Conservation (phyloP, 2,113 vertebrate genomes). For the Callithrix jacchus region DNA sequence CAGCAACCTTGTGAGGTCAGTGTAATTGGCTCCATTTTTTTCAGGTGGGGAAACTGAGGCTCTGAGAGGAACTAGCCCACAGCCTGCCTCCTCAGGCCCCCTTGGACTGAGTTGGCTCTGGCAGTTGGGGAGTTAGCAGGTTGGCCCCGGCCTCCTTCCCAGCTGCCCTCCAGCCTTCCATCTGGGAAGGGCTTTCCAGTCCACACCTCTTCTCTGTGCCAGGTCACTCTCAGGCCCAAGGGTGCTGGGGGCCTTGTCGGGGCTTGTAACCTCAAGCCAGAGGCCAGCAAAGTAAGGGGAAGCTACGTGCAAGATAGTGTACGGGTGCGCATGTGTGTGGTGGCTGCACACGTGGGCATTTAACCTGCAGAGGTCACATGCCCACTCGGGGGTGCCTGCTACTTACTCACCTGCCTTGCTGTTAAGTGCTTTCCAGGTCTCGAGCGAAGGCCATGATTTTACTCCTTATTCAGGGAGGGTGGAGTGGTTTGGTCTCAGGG, state of each 20-base stretch:
- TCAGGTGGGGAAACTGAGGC: background rate
- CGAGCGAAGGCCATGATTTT: background rate
- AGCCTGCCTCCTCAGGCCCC: no score
- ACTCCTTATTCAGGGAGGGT: background rate
- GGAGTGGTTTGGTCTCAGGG: background rate
- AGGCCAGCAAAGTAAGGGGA: background rate
- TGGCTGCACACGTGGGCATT: fast-evolving
- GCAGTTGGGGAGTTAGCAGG: background rate
- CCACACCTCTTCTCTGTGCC: background rate
- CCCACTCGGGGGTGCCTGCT: background rate
- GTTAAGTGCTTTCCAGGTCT: background rate
- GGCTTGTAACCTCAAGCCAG: background rate
- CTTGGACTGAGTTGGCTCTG: background rate
- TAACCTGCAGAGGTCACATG: background rate
- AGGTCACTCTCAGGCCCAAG: background rate
- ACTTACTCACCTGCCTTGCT: background rate
- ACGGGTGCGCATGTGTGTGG: background rate
- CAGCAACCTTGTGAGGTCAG: background rate
- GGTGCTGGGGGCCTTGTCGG: no score
- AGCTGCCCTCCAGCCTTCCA: background rate
- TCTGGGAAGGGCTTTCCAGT: background rate
- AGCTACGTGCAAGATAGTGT: background rate
- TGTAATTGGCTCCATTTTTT: background rate
- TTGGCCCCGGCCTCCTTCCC: background rate
- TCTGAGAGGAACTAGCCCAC: background rate